Evolutionary conservation across 2,888 invertebrate genomes (phyloP), one percentile per base, ranked within the genome.

Genomic region (Griposia aprilina): DNA sequence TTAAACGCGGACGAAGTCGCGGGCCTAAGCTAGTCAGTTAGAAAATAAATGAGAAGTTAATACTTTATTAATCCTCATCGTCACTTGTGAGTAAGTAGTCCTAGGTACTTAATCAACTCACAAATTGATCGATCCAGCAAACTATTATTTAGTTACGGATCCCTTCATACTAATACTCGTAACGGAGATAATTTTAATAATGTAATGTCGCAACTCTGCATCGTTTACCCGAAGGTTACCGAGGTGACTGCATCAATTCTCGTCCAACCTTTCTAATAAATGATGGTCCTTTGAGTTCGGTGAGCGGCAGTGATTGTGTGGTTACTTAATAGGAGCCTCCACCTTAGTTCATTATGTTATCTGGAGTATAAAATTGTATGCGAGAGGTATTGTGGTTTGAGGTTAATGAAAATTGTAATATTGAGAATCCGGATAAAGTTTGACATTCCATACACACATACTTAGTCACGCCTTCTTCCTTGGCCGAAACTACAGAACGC

Each of bases 211-310:
- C 67, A 80, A 84, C 30, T 52, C 6, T 59, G 52, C 45, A 69
- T 63, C 66, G 70, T 71, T 80, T n/a, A 30, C 11, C 13, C 26
- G 80, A 86, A 85, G 85, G 86, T 78, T 36, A 48, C 20, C 15
- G 57, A 76, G 76, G 83, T 80, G 78, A 63, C 72, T 86, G 83
- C 75, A 86, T 86, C 77, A 86, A 50, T 83, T 85, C 70, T 67
- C 59, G 26, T 73, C 69, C 75, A 68, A 74, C 85, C 85, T 86
- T 85, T 86, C 86, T 84, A 86, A 79, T 72, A 77, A 77, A 74
- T 66, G 83, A 86, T 74, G 73, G 86, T 85, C 83, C 83, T 76
- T 69, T 75, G 72, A 67, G 60, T 80, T 67, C 41, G 55, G 76
- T 72, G 82, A 86, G n/a, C 63, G 83, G 15, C 57, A 50, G 72